phyloP scores from a whole-genome alignment of 2,113 vertebrate species.

The Picathartes gymnocephalus region DNA sequence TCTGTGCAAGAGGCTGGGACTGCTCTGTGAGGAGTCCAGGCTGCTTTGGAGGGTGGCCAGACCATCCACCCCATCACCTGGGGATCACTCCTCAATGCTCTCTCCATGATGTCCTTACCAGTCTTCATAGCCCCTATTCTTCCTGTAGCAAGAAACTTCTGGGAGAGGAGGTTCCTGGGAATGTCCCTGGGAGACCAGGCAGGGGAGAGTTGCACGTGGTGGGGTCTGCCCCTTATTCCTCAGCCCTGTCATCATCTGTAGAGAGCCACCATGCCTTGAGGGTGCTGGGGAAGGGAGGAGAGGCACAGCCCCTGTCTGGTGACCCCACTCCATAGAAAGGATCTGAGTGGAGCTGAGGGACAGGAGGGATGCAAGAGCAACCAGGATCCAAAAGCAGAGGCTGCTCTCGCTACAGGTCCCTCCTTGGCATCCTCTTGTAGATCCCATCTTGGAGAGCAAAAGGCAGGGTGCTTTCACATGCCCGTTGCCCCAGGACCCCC shows the following conservation, averaged over 20 bases:
- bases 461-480: neutral
- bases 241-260: neutral
- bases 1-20: accelerated
- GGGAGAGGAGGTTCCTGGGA: neutral
- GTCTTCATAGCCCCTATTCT: neutral
- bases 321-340: accelerated
- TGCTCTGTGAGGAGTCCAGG: neutral
- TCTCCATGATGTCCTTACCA: neutral
- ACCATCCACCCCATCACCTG: neutral
- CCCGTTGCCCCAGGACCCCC: neutral
- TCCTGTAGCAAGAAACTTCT: neutral
- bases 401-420: neutral
- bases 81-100: neutral
- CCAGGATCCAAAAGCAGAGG: accelerated
- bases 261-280: neutral
- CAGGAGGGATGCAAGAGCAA: neutral
- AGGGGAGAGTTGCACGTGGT: neutral
- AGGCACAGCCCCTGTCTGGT: neutral
- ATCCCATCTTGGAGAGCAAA: neutral
- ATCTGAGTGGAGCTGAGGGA: neutral
- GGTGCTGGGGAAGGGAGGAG: neutral
- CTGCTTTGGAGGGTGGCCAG: neutral
- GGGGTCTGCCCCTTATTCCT: neutral
- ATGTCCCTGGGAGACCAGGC: neutral
- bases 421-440: neutral